Base-by-base conservation (phyloP, 2,888 invertebrate species). In the Chironomus tentans region DNA sequence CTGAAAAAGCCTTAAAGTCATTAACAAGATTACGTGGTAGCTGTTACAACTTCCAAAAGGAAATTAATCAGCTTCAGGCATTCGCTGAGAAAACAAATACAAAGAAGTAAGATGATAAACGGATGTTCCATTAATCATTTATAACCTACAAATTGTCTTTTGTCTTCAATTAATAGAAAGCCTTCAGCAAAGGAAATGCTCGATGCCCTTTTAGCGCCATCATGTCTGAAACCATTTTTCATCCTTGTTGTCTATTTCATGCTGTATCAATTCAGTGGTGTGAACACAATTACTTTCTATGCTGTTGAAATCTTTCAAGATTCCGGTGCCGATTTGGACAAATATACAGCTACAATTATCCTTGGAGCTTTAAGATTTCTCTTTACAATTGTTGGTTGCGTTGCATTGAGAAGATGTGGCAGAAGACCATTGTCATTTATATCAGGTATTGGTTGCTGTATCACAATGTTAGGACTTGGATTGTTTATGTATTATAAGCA, bases 221-320 rank as follows among this genome's bases (percentile, higher is more conserved):
- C 89, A 6, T 85, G 90, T 0, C 79, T 90, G 69, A 90, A 88
- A 78, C 90, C 90, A 0, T 90, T 89, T 79, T 82, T 85, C 0
- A 86, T 90, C 69, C 82, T 90, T 1, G 86, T 88, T 2, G 78
- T 88, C 0, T 90, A 90, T 80, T 90, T 90, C 82, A 85, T 89
- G 80, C 88, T 90, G 72, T 90, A 90, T 81, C 90, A 90, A 80
- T 90, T 89, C 86, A 89, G 89, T 73, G 90, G 90, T 0, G 88
- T 90, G 12, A 90, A 90, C 78, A 88, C 89, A 0, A 85, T 90
- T 28, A 90, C 90, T 0, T 90, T 90, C 79, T 90, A 90, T 79
- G 89, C 90, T 4, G 88, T 90, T 3, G 87, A 89, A 79, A 88
- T 90, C 1, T 89, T 90, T 80, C 82, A 86, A 83, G 86, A 87